Base-by-base conservation (phyloP, 2,797 vertebrate genomes). In the Sebastes reedi region DNA sequence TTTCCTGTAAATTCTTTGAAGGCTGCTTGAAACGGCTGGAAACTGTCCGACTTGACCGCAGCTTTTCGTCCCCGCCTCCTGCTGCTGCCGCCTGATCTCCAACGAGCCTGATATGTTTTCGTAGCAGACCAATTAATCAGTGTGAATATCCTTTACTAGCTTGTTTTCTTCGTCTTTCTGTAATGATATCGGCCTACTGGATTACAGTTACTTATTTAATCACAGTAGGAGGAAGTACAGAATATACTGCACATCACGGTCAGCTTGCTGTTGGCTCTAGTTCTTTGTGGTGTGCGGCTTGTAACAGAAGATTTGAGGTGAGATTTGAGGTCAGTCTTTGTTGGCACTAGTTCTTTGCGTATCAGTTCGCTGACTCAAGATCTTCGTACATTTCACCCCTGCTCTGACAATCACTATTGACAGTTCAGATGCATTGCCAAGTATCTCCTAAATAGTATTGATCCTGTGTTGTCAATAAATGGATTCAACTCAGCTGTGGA, bases 361-460 rank as follows among this genome's bases (percentile, higher is more conserved):
- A 22, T 69, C 58, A 36, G 11, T 7, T 14, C 4, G 3, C 56
- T 30, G 71, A 59, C 24, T 76, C 39, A 27, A 25, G 24, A 54
- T 29, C 30, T 39, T 11, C n/a, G 39, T 66, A 32, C 24, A 78
- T 64, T 24, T 50, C 14, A 54, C 46, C 61, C 27, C 36, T 6
- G 32, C 55, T 68, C 29, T 39, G 56, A 52, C 50, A 50, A 36
- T 34, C 32, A 27, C 30, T 36, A 11, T 8, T 34, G 75, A 79
- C 74, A 30, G 36, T 42, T 78, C 4, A 65, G 69, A 69, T 42
- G 18, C 80, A 71, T 65, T 71, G 70, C 6, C 75, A 50, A 68
- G 50, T 62, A 54, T 83, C 83, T 65, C 67, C n/a, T 75, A 60
- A 82, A 84, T 16, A 42, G 30, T 34, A 82, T 87, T 74, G 79